Evolutionary conservation across 2,888 invertebrate species (phyloP).

Genomic region (Caradrina kadenii): DNA sequence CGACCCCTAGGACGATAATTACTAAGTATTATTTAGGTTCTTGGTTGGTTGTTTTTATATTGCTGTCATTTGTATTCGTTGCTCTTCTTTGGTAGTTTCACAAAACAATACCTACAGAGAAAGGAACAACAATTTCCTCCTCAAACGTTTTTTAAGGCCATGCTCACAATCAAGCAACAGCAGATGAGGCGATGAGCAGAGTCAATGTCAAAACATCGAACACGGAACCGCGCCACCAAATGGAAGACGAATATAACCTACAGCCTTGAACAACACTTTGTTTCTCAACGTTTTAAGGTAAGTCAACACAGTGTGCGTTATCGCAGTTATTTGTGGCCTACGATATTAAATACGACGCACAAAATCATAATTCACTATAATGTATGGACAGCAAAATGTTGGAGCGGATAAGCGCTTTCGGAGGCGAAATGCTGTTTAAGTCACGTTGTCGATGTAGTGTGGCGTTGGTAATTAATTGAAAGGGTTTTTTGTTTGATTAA

Average conservation of each 20-base stretch:
- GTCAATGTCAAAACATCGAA: constrained; percentile 76
- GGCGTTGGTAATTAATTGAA: constrained; percentile 31
- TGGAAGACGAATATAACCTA: constrained; percentile 78
- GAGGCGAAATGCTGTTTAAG: constrained; percentile 49
- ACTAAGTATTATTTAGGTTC: no score
- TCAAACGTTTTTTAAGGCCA: constrained; percentile 50
- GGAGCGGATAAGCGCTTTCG: constrained; percentile 51
- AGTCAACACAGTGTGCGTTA: constrained; percentile 68
- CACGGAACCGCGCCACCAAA: constrained; percentile 69
- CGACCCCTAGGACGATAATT: no score
- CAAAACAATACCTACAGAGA: not conserved
- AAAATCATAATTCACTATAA: constrained; percentile 63
- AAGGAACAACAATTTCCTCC: not conserved
- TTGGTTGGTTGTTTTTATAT: no score
- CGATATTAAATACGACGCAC: constrained; percentile 65
- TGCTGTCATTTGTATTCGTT: no score
- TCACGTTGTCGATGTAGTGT: constrained; percentile 37
- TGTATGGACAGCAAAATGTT: constrained; percentile 57
- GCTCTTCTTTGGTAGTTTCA: no score
- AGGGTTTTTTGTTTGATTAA: constrained; percentile 3
- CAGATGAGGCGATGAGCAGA: constrained; percentile 61
- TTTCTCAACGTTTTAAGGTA: constrained; percentile 67
- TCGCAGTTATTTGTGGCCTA: constrained; percentile 69
- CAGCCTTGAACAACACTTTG: constrained; percentile 81
- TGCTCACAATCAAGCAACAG: constrained; percentile 36